Percentiles rank a stretch among this genome's conserved stretches.
Evolutionary conservation across 2,888 invertebrate genomes (phyloP).

Genomic region (Ophioninae sp.): DNA sequence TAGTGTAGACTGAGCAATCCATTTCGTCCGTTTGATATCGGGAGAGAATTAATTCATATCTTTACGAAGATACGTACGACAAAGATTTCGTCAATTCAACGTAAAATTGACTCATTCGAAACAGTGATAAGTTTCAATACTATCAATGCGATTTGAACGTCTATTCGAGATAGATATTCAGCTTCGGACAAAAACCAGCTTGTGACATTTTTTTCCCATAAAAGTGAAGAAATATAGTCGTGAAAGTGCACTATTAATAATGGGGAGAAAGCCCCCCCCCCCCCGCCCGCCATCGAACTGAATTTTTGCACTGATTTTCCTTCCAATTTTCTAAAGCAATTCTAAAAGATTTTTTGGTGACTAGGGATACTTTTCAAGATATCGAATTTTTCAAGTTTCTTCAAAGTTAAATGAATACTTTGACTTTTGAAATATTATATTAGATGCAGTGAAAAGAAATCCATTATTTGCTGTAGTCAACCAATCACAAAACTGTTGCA

Average conservation of each 20-base stretch:
- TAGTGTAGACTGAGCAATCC: not conserved
- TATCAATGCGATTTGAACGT: not conserved
- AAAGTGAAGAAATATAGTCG: not conserved
- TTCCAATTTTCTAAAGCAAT: no score
- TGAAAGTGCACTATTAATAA: not conserved
- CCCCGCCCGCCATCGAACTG: no score
- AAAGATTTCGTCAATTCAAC: not conserved
- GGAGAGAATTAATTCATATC: not conserved
- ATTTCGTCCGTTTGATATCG: not conserved
- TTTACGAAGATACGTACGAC: not conserved
- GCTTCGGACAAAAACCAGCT: constrained; percentile 2
- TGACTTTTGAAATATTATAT: no score
- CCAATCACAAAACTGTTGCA: no score
- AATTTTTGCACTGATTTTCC: no score
- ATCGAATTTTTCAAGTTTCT: no score
- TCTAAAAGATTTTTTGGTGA: no score
- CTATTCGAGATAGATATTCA: not conserved
- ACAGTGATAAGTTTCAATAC: not conserved
- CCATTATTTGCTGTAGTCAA: no score
- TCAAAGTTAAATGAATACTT: no score
- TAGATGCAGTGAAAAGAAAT: no score
- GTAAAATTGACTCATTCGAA: not conserved
- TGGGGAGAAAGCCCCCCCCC: no score
- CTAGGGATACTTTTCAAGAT: no score
- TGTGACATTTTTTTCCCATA: not conserved